Evolutionary conservation across 1,140 invertebrate genomes (phyloP).

Genomic region (Ectropis grisescens): DNA sequence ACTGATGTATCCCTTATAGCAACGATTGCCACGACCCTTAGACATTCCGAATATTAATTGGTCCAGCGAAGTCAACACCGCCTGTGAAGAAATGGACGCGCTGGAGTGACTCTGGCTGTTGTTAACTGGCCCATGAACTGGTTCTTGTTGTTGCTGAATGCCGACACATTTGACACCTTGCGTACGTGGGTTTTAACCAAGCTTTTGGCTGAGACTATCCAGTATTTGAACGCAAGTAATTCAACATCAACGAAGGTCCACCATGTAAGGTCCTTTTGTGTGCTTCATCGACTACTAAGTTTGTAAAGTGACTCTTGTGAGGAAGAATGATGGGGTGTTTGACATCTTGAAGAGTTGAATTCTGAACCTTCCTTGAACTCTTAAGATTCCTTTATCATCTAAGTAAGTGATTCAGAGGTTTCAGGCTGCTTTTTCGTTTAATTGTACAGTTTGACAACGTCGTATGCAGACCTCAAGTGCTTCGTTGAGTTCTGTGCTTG

Average conservation of each 20-base stretch:
- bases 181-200: neutral
- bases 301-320: neutral
- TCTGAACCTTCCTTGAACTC: conserved; percentile 1
- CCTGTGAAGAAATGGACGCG: neutral
- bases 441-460: too few species aligned
- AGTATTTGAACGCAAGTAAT: neutral
- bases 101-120: neutral
- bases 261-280: conserved; percentile 4
- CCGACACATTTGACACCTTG: neutral
- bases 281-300: conserved; percentile 1
- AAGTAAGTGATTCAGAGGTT: neutral
- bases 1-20: conserved; percentile 3
- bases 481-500: too few species aligned
- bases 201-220: neutral
- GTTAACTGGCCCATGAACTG: conserved; percentile 5
- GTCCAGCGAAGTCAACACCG: conserved; percentile 1
- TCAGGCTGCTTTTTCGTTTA: too few species aligned
- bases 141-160: neutral
- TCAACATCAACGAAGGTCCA: conserved; percentile 1
- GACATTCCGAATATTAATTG: neutral
- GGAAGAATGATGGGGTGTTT: conserved; percentile 2
- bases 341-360: neutral
- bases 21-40: neutral
- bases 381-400: conserved; percentile 2
- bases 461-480: too few species aligned